These are phyloP conservation scores for Pecten maximus DNA, from an alignment of 2,888 invertebrate species.

Conservation along the genomic window DNA sequence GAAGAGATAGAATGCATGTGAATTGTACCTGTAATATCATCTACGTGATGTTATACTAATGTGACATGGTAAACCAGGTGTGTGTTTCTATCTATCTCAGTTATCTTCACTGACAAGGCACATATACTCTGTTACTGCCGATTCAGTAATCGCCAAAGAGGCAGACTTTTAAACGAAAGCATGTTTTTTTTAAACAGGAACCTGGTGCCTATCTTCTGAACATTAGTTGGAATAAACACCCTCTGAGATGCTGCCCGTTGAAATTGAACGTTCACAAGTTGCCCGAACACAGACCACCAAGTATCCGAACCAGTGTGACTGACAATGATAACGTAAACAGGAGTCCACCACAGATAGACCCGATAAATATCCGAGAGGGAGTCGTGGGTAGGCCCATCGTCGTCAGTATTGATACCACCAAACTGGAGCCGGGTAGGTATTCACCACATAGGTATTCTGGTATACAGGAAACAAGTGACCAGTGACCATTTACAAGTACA, in stretches of 20 bases:
- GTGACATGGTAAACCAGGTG: no score
- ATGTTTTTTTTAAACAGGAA: slow-evolving; percentile 31
- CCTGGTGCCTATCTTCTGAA: slow-evolving; percentile 74
- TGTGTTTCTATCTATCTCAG: no score
- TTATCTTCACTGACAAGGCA: no score
- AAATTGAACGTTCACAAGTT: slow-evolving; percentile 72
- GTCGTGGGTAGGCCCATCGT: slow-evolving; percentile 68
- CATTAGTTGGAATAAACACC: slow-evolving; percentile 73
- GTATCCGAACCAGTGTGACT: background rate
- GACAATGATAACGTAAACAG: background rate
- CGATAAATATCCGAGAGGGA: slow-evolving; percentile 38
- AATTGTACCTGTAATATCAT: no score
- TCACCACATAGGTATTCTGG: no score
- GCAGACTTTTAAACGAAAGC: background rate
- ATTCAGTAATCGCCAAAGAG: no score
- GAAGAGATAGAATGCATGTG: no score
- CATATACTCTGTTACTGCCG: no score
- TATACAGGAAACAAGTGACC: no score
- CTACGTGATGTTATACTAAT: no score
- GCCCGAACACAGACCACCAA: slow-evolving; percentile 41
- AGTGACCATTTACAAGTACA: no score
- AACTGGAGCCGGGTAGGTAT: background rate
- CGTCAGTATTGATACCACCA: slow-evolving; percentile 57
- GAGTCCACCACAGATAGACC: background rate
- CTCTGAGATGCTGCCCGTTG: slow-evolving; percentile 74